A percentile compares a stretch with the other conserved stretches of the same genome.
These are phyloP conservation scores for Diabrotica undecimpunctata DNA, from an alignment of 1,140 invertebrate species.

Conservation along the genomic window DNA sequence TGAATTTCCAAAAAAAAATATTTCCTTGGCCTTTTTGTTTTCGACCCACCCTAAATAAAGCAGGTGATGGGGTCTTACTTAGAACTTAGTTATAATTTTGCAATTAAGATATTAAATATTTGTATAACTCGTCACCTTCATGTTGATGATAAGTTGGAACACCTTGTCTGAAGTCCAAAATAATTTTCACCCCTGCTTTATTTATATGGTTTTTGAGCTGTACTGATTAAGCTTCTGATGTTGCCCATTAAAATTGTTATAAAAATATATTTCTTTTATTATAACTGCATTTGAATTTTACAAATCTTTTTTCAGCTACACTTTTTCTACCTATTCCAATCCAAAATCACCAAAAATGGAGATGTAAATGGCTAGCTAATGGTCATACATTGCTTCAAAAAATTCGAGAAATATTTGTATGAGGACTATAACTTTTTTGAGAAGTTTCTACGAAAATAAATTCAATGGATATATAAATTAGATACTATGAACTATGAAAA, in stretches of 20 bases:
- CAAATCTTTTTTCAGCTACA: not conserved
- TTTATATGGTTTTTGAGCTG: constrained; percentile 33
- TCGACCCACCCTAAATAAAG: constrained; percentile 15
- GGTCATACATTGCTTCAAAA: too few species aligned
- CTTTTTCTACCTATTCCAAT: too few species aligned
- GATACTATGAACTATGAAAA: too few species aligned
- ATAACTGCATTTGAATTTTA: constrained; percentile 2
- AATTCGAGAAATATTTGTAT: too few species aligned
- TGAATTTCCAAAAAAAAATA: too few species aligned
- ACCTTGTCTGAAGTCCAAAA: constrained; percentile 30
- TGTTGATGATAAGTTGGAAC: constrained; percentile 20
- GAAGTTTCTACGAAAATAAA: too few species aligned
- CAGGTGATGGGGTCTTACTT: constrained; percentile 32
- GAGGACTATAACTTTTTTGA: too few species aligned
- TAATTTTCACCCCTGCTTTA: constrained; percentile 30
- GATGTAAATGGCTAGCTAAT: too few species aligned
- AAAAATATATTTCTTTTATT: constrained; percentile 25
- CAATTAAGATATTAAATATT: constrained; percentile 25
- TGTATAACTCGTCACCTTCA: constrained; percentile 27
- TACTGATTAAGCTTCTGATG: constrained; percentile 32
- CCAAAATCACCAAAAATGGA: too few species aligned
- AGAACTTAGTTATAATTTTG: constrained; percentile 32
- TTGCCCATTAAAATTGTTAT: constrained; percentile 36
- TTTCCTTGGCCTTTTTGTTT: not conserved
- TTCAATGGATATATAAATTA: too few species aligned